Evolutionary conservation across 2,888 invertebrate genomes (phyloP).

Genomic region (Melinaea marsaeus): DNA sequence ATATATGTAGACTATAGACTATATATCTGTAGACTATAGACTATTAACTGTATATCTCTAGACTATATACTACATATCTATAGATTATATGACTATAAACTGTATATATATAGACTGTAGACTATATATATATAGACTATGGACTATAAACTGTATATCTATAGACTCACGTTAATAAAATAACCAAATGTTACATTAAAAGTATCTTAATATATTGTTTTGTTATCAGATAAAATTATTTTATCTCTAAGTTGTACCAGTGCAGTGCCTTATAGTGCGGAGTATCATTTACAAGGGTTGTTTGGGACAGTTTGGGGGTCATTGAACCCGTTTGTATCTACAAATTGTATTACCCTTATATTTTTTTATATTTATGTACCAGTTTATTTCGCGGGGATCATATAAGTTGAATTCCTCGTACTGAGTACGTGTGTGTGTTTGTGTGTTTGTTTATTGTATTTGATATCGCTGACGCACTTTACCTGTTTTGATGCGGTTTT

Average conservation of each 20-base stretch:
- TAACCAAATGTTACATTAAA: too few relatives aligned
- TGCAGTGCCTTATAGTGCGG: constrained; percentile 55
- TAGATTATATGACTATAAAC: too few relatives aligned
- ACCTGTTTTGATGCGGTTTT: constrained; percentile 49
- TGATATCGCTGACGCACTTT: constrained; percentile 21
- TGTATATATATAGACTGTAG: too few relatives aligned
- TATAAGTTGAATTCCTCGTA: background rate
- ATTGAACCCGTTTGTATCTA: constrained; percentile 19
- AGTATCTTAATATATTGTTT: too few relatives aligned
- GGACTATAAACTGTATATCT: too few relatives aligned
- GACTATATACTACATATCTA: too few relatives aligned
- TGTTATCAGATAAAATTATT: background rate
- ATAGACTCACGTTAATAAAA: too few relatives aligned
- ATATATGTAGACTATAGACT: too few relatives aligned
- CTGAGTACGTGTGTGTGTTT: background rate
- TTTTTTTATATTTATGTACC: constrained; percentile 1
- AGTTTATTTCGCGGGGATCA: background rate
- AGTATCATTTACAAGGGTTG: constrained; percentile 21
- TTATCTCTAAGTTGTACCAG: constrained; percentile 36
- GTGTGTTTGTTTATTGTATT: background rate
- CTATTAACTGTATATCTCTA: too few relatives aligned
- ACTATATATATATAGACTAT: too few relatives aligned
- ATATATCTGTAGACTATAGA: too few relatives aligned
- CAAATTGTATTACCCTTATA: constrained; percentile 25
- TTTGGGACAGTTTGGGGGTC: background rate